Evolutionary conservation across 2,888 invertebrate genomes (phyloP).

Genomic region (Dasysyrphus albostriatus): DNA sequence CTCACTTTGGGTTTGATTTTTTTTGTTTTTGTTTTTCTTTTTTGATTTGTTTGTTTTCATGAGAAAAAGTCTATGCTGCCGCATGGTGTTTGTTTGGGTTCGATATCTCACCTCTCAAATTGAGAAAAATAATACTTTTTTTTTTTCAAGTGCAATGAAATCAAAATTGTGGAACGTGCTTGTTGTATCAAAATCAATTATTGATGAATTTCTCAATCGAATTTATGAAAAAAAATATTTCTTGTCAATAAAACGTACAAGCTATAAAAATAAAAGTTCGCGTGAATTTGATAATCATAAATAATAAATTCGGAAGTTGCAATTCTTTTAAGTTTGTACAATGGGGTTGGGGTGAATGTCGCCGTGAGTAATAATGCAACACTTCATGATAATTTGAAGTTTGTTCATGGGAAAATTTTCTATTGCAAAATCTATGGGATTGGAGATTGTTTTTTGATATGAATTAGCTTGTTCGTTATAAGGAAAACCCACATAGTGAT

Average conservation of each 20-base stretch:
- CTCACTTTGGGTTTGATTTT: neutral
- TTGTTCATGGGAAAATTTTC: neutral
- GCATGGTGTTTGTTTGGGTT: constrained; percentile 26
- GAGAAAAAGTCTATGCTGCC: constrained; percentile 4
- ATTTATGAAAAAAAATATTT: constrained; percentile 1
- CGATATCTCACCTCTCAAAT: constrained; percentile 17
- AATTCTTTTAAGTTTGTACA: neutral
- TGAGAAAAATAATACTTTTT: constrained; percentile 25
- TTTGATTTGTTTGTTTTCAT: neutral
- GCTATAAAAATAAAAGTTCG: neutral
- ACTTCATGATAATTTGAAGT: neutral
- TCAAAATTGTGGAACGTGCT: constrained; percentile 30
- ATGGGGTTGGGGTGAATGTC: constrained; percentile 4
- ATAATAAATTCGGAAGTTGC: constrained; percentile 31
- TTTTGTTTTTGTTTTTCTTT: no score
- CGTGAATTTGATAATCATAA: neutral
- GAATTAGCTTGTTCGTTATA: neutral
- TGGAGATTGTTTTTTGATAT: neutral
- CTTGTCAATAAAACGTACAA: constrained; percentile 20
- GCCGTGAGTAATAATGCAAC: neutral
- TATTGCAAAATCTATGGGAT: neutral
- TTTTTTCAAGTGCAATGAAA: constrained; percentile 48
- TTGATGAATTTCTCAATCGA: constrained; percentile 21
- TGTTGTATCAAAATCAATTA: constrained; percentile 9
- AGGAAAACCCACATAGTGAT: neutral